Evolutionary conservation across 2,797 vertebrate species (phyloP), one percentile per base, ranked within the genome.

Genomic region (Lutjanus argentimaculatus): DNA sequence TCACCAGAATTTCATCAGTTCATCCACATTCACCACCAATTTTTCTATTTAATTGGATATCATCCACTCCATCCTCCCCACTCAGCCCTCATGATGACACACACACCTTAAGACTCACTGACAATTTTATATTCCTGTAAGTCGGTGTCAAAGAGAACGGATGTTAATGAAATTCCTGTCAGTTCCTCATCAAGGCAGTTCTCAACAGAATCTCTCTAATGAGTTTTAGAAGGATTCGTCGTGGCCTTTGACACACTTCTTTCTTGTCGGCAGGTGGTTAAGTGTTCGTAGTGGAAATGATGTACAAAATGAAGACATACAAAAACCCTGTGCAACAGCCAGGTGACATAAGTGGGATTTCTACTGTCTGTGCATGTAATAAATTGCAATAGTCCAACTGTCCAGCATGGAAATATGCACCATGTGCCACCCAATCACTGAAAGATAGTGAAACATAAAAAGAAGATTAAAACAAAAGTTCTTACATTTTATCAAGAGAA

Each of bases 1-100:
- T 88, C 88, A 84, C 57, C 58, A 74, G 72, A 69, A 80, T 92
- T 92, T 85, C 87, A 90, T 92, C 89, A 92, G 59, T 90, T 76
- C 40, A 80, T 85, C 74, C 78, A 69, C 77, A 79, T 80, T 82
- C 74, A 49, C 59, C 59, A 76, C 22, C 62, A 75, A 9, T 75
- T 73, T 67, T 62, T 72, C 46, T 51, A 75, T 85, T 83, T 86
- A 93, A 91, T 90, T 89, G 85, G 76, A 69, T 87, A 80, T 86
- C 84, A 87, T 85, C 86, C 61, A 75, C 70, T 78, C 76, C 70
- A 68, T 83, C 86, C 75, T 72, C 57, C 49, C 36, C 55, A 67
- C 64, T 84, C 82, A 71, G 36, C 46, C 25, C 62, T 78, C 67
- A 17, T 70, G 46, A 86, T 70, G 75, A 67, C 49, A 67, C 59